These are phyloP conservation scores for Drosophila seclusa DNA, from an alignment of 2,888 invertebrate genomes.

Conservation along the genomic window DNA sequence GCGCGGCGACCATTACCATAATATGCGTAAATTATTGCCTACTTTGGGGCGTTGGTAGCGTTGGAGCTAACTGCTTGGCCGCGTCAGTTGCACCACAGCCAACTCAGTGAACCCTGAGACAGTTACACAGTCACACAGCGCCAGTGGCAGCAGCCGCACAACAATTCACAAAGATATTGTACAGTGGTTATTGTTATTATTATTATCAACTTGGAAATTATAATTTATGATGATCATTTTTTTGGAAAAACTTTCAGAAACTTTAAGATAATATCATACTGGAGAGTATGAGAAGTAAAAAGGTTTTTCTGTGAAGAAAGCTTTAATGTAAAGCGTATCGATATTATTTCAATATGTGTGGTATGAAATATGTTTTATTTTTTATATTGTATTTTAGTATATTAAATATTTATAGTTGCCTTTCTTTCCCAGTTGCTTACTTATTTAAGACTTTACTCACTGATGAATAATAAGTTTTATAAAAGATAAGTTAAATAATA, in stretches of 20 bases:
- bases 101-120: conserved; percentile 35
- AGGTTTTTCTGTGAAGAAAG: not conserved
- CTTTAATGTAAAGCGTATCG: not conserved
- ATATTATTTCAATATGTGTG: not conserved
- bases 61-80: conserved; percentile 14
- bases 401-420: not conserved
- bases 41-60: conserved; percentile 41
- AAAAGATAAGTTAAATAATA: too few species aligned
- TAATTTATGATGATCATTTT: not conserved
- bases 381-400: not conserved
- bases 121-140: conserved; percentile 14
- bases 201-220: not conserved
- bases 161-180: conserved; percentile 20
- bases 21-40: conserved; percentile 69
- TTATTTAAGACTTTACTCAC: too few species aligned
- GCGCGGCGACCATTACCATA: conserved; percentile 72
- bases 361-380: not conserved
- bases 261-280: not conserved
- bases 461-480: not conserved
- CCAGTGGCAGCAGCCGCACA: conserved; percentile 10
- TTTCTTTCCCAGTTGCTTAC: not conserved
- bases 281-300: not conserved
- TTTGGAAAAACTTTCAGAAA: not conserved
- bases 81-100: conserved; percentile 47
- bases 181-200: conserved; percentile 25